Evolutionary conservation across 2,113 vertebrate species (phyloP).

Genomic region (Neolamprologus variostigma): DNA sequence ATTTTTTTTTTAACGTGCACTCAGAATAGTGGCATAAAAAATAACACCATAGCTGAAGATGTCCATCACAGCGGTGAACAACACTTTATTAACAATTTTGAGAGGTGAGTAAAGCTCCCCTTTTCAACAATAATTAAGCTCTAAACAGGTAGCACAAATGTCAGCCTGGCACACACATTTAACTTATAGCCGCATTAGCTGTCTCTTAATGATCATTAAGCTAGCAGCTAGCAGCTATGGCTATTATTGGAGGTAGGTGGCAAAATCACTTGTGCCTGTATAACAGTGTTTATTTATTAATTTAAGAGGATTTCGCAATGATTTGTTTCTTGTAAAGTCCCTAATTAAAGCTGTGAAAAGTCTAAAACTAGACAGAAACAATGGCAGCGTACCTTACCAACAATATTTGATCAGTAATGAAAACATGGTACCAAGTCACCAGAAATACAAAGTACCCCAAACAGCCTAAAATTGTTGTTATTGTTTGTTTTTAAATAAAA

Average conservation of each 20-base stretch:
- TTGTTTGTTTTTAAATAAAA: not conserved
- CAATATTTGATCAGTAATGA: not conserved
- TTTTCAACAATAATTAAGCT: not conserved
- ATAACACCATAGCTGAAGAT: rapidly evolving
- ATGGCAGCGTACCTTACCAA: not conserved
- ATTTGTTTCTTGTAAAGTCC: not conserved
- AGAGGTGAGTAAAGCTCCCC: not conserved
- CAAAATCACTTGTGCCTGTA: not conserved
- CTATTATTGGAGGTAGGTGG: not conserved
- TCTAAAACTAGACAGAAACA: not conserved
- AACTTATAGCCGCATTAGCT: not conserved
- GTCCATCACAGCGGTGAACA: not conserved
- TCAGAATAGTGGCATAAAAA: not conserved
- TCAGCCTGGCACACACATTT: not conserved
- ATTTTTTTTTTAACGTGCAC: rapidly evolving
- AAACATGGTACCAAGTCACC: not conserved
- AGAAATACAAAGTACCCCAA: not conserved
- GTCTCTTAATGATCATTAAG: not conserved
- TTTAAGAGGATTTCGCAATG: rapidly evolving
- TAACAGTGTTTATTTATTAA: not conserved
- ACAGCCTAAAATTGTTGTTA: not conserved
- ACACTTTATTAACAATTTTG: not conserved
- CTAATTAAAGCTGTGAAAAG: not conserved
- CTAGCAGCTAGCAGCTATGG: not conserved
- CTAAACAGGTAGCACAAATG: not conserved